These are phyloP conservation scores for Sebastes paucispinis DNA, from an alignment of 2,797 vertebrate genomes.

Conservation along the genomic window DNA sequence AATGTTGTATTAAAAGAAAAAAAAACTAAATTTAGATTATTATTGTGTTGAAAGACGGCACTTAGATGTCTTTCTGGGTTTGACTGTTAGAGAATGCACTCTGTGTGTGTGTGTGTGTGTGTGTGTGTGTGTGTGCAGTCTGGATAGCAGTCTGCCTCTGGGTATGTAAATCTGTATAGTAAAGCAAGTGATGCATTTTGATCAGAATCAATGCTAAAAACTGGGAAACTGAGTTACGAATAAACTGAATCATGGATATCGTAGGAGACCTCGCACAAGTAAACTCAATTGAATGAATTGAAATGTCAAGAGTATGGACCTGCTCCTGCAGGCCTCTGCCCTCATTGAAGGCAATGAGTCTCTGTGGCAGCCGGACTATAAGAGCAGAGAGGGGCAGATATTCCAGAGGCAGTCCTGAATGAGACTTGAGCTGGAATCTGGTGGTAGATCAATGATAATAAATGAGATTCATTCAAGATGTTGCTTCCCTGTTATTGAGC, in stretches of 20 bases:
- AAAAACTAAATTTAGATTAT: background rate
- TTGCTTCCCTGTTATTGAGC: constrained; percentile 46
- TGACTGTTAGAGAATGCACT: background rate
- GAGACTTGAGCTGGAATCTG: constrained; percentile 48
- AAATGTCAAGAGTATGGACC: constrained; percentile 47
- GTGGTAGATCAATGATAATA: constrained; percentile 69
- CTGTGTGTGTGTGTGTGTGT: background rate
- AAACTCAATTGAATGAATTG: constrained; percentile 42
- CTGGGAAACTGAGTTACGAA: background rate
- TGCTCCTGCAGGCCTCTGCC: constrained; percentile 28
- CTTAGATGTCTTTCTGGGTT: background rate
- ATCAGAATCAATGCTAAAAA: constrained; percentile 14
- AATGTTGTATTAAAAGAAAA: background rate
- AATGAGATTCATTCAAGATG: constrained; percentile 65
- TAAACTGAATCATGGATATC: constrained; percentile 24
- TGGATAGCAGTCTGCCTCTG: background rate
- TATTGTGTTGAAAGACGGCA: background rate
- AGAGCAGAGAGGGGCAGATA: constrained; percentile 49
- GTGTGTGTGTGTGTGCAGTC: background rate
- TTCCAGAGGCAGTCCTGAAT: constrained; percentile 46
- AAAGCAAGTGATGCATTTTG: constrained; percentile 4
- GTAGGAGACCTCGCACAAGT: background rate
- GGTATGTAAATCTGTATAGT: background rate
- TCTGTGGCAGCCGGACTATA: constrained; percentile 27
- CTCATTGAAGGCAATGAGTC: constrained; percentile 48